A percentile compares a stretch with the other conserved stretches of the same genome.
Evolutionary conservation across 2,113 vertebrate genomes (phyloP).

Genomic region (Eidolon helvum): DNA sequence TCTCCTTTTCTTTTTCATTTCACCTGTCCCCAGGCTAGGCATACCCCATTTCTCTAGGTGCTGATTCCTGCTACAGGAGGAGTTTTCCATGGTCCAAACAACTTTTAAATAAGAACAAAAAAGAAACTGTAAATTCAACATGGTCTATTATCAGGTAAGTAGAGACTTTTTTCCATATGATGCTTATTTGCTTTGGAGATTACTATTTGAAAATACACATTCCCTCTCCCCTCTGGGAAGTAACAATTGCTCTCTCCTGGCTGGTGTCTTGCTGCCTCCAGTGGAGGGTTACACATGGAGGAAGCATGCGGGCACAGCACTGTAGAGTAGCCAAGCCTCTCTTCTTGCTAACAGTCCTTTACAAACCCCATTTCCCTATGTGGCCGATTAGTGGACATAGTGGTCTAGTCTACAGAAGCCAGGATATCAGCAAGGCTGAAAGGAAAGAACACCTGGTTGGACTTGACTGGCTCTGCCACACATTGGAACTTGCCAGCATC

Average conservation of each 20-base stretch:
- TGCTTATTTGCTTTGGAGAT: neutral
- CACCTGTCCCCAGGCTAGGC: neutral
- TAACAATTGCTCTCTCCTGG: neutral
- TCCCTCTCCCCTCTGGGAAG: neutral
- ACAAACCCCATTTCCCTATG: neutral
- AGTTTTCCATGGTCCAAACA: neutral
- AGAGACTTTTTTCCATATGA: neutral
- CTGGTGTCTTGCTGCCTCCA: neutral
- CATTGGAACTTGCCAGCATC: neutral
- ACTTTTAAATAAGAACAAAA: neutral
- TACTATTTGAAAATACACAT: neutral
- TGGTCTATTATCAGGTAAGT: neutral
- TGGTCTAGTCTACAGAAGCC: neutral
- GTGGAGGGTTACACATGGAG: neutral
- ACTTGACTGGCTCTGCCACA: neutral
- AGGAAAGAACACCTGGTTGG: neutral
- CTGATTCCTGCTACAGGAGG: neutral
- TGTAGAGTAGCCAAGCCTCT: neutral
- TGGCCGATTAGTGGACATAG: neutral
- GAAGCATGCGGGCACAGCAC: neutral
- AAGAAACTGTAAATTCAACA: neutral
- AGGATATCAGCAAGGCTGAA: neutral
- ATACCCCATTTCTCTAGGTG: neutral
- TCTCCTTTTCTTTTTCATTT: neutral
- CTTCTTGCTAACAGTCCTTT: neutral